Evolutionary conservation across 2,888 invertebrate genomes (phyloP).

Genomic region (Odontomyia ornata): DNA sequence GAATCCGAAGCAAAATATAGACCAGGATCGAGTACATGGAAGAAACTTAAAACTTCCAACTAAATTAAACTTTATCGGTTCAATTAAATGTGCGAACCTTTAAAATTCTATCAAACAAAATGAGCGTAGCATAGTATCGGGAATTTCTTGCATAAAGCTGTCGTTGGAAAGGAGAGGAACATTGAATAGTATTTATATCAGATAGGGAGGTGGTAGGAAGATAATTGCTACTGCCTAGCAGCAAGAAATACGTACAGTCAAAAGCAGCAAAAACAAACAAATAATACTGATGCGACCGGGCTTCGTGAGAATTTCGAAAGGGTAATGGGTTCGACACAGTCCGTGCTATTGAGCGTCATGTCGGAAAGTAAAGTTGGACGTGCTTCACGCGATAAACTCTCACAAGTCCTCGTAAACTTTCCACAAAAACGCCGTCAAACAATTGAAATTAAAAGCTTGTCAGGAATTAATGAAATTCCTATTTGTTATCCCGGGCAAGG

Average conservation of each 20-base stretch:
- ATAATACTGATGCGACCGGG: too few relatives aligned
- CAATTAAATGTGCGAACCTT: slow-evolving; percentile 38
- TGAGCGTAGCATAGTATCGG: slow-evolving; percentile 14
- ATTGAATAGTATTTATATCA: not conserved
- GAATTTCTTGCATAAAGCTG: slow-evolving; percentile 13
- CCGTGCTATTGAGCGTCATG: not conserved
- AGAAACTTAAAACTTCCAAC: not conserved
- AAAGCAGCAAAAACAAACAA: not conserved
- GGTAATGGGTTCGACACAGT: too few relatives aligned
- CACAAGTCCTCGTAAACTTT: slow-evolving; percentile 33
- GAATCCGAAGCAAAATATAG: not conserved
- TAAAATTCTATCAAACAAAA: slow-evolving; percentile 38
- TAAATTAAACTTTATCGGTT: slow-evolving; percentile 44
- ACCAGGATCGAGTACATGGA: not conserved
- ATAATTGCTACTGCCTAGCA: too few relatives aligned
- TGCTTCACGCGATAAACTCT: slow-evolving; percentile 18
- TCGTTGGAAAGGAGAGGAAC: not conserved
- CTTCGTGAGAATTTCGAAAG: too few relatives aligned
- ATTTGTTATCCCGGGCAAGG: slow-evolving; percentile 12
- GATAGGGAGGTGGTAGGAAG: not conserved
- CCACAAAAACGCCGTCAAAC: slow-evolving; percentile 36
- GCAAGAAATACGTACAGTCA: not conserved
- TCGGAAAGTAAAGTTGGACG: slow-evolving; percentile 1
- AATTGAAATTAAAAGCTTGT: slow-evolving; percentile 43
- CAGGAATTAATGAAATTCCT: slow-evolving; percentile 44